A percentile compares a stretch with the other conserved stretches of the same genome.
phyloP scores from a whole-genome alignment of 2,888 invertebrate genomes.

The Leucoma salicis region DNA sequence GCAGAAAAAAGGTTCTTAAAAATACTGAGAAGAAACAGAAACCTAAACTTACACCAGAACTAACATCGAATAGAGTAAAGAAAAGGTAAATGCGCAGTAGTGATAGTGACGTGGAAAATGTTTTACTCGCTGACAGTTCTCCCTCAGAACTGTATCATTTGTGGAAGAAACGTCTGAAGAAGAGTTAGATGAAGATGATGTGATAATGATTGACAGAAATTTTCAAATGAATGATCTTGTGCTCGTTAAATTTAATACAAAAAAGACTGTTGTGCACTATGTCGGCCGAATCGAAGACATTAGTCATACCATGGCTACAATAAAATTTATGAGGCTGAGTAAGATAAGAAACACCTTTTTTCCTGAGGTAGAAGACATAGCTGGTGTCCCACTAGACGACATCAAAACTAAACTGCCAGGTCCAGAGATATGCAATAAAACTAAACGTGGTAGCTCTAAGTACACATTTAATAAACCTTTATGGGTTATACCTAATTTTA shows the following conservation, averaged over 20 bases:
- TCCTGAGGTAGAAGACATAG: no score
- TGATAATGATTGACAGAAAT: slow-evolving; percentile 19
- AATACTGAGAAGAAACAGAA: no score
- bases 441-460: slow-evolving; percentile 10
- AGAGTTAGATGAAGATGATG: slow-evolving; percentile 15
- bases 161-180: slow-evolving; percentile 10
- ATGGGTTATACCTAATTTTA: slow-evolving; percentile 15
- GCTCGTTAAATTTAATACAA: no score
- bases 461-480: slow-evolving; percentile 16
- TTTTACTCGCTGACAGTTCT: no score
- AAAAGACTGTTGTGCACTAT: no score
- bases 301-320: no score
- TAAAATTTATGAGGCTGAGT: no score
- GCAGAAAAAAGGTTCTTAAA: slow-evolving; percentile 10
- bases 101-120: slow-evolving; percentile 7
- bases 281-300: no score
- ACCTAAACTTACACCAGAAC: no score
- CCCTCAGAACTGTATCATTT: no score
- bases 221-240: slow-evolving; percentile 19
- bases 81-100: slow-evolving; percentile 10
- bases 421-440: slow-evolving; percentile 11
- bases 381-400: slow-evolving; percentile 13
- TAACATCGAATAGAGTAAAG: slow-evolving; percentile 8
- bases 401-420: slow-evolving; percentile 16
- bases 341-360: no score